phyloP scores from a whole-genome alignment of 2,113 vertebrate genomes.

The Pogona vitticeps region DNA sequence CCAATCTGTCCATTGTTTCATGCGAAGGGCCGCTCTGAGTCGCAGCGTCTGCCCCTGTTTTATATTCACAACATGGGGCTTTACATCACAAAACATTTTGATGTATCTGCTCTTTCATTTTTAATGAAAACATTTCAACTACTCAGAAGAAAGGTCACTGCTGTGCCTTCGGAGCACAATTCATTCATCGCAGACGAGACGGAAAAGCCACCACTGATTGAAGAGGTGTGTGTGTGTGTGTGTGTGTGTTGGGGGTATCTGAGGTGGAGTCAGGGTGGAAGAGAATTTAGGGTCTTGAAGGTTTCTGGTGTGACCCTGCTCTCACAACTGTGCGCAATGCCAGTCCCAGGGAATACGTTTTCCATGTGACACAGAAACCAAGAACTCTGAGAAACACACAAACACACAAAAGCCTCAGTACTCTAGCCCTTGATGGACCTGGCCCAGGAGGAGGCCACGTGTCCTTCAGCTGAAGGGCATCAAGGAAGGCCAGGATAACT shows the following conservation, averaged over 20 bases:
- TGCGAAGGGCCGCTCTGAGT: neutral
- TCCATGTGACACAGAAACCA: neutral
- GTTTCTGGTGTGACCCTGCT: no score
- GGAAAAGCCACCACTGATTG: neutral
- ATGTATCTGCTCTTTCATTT: conserved; percentile 63
- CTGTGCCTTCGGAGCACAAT: conserved; percentile 39
- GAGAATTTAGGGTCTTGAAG: no score
- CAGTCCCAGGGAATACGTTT: no score
- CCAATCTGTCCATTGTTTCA: neutral
- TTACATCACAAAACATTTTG: conserved; percentile 50
- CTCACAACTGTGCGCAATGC: no score
- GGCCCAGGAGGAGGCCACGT: neutral
- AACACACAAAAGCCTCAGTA: no score
- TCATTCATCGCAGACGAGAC: conserved; percentile 8
- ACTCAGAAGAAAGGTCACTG: conserved; percentile 55
- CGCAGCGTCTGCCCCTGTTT: conserved; percentile 34
- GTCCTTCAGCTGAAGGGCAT: neutral
- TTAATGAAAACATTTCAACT: conserved; percentile 65
- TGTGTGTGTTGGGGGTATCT: no score
- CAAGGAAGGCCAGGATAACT: neutral
- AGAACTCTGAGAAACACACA: neutral
- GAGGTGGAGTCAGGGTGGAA: neutral
- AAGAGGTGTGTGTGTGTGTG: no score
- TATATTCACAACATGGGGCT: conserved; percentile 55
- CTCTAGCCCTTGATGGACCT: neutral